Evolutionary conservation across 2,888 invertebrate genomes (phyloP).

Genomic region (Lasioglossum morio): DNA sequence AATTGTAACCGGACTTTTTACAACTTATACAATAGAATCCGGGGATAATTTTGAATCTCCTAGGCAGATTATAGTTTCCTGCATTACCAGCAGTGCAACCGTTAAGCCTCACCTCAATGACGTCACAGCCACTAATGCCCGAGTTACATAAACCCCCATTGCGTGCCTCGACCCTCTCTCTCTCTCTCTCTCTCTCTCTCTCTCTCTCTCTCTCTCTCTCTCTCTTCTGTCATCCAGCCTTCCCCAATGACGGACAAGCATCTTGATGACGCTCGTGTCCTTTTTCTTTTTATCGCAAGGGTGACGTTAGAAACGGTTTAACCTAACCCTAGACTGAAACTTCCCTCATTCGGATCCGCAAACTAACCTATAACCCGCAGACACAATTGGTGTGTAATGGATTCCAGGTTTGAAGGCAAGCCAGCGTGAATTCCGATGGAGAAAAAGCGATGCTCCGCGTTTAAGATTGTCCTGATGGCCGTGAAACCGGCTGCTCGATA

Average conservation of each 20-base stretch:
- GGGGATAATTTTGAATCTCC: background rate
- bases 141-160: conserved; percentile 81
- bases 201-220: no score
- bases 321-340: background rate
- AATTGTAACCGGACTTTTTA: background rate
- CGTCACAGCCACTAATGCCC: conserved; percentile 80
- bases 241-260: background rate
- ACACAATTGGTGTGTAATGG: conserved; percentile 6
- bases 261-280: background rate
- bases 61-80: conserved; percentile 50
- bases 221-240: background rate
- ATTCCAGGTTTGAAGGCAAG: background rate
- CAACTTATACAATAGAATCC: background rate
- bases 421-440: conserved; percentile 20
- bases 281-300: background rate
- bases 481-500: conserved; percentile 1
- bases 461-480: background rate
- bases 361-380: background rate
- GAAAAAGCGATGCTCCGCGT: background rate
- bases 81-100: conserved; percentile 73
- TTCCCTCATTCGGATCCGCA: background rate
- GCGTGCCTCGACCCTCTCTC: conserved; percentile 61
- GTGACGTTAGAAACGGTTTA: background rate
- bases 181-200: background rate
- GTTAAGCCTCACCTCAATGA: conserved; percentile 76